Evolutionary conservation across 2,888 invertebrate species (phyloP), one percentile per base, ranked within the genome.

Genomic region (Rhogogaster chlorosoma): DNA sequence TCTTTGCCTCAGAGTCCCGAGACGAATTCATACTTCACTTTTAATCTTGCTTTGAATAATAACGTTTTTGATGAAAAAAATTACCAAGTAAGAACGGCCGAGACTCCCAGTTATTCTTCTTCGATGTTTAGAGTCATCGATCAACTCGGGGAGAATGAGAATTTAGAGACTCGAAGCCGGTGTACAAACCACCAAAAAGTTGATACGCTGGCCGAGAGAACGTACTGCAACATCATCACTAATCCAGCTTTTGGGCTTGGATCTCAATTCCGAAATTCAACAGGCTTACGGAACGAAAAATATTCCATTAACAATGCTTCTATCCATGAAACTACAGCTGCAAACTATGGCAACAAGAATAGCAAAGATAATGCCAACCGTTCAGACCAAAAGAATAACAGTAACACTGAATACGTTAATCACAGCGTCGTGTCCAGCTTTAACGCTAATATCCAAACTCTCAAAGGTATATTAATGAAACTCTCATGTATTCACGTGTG

Each of bases 201-300:
- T 1, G 26, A 80, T 80, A 38, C 1, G 12, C 22, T 12, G 32
- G 3, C 12, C 15, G 61, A 26, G 10, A 57, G 26, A 38, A 36
- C 26, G 2, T 26, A 57, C 15, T 80, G 80, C 38, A 61, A 80
- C 22, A 80, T 80, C 26, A 80, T 61, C 38, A 80, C 61, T 7
- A 80, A 80, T 80, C 80, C 80, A 12, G 26, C 80, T 12, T 80
- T 80, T 26, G 80, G 32, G 38, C 57, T 80, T 12, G 61, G 61
- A 1, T 80, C 38, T 22, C 61, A 57, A 22, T 61, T 38, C 26
- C 36, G 15, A 38, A 12, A 61, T 32, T 32, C 57, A 26, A 32
- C 12, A 1, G 57, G 22, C 15, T 61, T 61, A 18, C 38, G 38
- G 22, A 57, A n/a, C 15, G 61, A 57, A 61, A 80, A 36, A 7